Base-by-base conservation (phyloP, 2,113 vertebrate species). In the Hydrolagus affinis region DNA sequence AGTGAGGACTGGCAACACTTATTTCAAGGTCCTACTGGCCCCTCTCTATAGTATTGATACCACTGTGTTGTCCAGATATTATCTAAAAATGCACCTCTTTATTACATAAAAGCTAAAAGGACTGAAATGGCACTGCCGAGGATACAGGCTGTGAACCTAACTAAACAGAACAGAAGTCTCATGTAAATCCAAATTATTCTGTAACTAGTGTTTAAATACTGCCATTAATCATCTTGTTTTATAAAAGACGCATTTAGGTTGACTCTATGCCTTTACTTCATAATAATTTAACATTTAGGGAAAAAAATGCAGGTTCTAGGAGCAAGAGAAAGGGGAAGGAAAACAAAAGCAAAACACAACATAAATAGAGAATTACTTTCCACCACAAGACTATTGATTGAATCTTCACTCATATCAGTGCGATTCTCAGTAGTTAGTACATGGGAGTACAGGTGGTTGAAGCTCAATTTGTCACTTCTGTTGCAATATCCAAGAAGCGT, bases 271-370 rank as follows among this genome's bases (percentile, higher is more conserved):
- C 17, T 44, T 74, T 56, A 62, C 21, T 25, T 3, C 11, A 4
- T 9, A 66, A 68, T 83, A 66, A 83, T 83, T 83, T 83, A 83
- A 83, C 78, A 83, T 68, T 83, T 19, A 83, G n/a, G 60, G n/a
- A 6, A 23, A 44, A 17, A 8, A 30, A 66, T 28, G 78, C 62
- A 32, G 78, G 28, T 83, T 8, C 8, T 30, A 30, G 32, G 25
- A 83, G 62, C 17, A 66, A 62, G 60, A 32, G 28, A 11, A 66
- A 56, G 62, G 9, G 28, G 23, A 28, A 66, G 23, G n/a, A 77
- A 77, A n/a, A 23, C 1, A 17, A 77, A 77, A n/a, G 14, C 1
- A 17, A 32, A 32, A 28, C 62, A 66, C 77, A 30, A 62, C 25
- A 83, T 83, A 68, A 83, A 83, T 83, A 83, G 66, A 83, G 2